phyloP scores from a whole-genome alignment of 2,888 invertebrate species.

The Pegoplata infirma region DNA sequence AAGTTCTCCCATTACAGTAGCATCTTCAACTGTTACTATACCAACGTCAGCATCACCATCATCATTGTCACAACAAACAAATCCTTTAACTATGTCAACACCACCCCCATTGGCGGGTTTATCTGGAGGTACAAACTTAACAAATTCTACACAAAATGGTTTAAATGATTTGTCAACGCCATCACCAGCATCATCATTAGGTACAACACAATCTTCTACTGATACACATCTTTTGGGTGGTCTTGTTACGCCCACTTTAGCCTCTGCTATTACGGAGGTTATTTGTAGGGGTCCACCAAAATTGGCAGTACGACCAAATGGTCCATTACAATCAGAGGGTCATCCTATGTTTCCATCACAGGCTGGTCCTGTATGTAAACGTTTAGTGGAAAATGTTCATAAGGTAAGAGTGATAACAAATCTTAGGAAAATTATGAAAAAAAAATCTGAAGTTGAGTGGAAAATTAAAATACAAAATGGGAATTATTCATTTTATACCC shows the following conservation, averaged over 20 bases:
- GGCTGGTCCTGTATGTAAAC: conserved; percentile 81
- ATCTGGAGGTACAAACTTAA: conserved; percentile 36
- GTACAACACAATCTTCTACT: conserved; percentile 63
- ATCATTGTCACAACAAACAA: conserved; percentile 23
- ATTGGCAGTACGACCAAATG: conserved; percentile 78
- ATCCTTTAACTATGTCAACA: conserved; percentile 57
- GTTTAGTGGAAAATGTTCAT: conserved; percentile 81
- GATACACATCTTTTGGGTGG: conserved; percentile 76
- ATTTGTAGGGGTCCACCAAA: conserved; percentile 77
- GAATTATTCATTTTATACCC: no score
- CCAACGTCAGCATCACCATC: conserved; percentile 24
- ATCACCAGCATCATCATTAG: neutral
- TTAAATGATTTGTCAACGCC: conserved; percentile 16
- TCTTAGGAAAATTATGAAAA: no score
- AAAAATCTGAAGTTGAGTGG: no score
- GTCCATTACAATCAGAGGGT: conserved; percentile 78
- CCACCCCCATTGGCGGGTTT: conserved; percentile 73
- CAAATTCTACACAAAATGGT: conserved; percentile 31
- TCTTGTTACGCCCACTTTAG: conserved; percentile 72
- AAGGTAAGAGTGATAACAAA: conserved; percentile 80
- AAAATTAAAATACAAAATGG: no score
- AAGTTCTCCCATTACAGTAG: conserved; percentile 32
- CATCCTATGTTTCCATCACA: conserved; percentile 79
- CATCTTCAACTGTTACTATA: conserved; percentile 5
- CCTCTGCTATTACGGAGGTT: conserved; percentile 73